These are phyloP conservation scores for Mustela nigripes DNA, from an alignment of 2,113 vertebrate genomes.

Conservation along the genomic window DNA sequence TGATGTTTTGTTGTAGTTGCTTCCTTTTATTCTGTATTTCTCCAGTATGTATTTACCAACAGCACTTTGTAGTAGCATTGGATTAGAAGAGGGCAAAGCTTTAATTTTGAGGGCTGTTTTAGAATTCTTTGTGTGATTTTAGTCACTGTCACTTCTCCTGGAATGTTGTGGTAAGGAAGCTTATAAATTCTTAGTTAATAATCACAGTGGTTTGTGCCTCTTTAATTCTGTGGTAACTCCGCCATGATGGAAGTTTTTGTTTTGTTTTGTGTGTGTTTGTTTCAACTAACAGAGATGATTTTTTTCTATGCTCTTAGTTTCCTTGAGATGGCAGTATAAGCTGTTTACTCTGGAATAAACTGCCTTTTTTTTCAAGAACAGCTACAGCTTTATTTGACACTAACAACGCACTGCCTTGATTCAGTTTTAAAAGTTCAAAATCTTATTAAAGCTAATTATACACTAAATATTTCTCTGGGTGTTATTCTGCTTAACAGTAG, in stretches of 20 bases:
- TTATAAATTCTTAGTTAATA: background rate
- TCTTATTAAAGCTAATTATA: slow-evolving; percentile 7
- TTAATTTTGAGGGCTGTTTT: slow-evolving; percentile 41
- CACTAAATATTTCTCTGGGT: background rate
- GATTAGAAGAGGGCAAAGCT: background rate
- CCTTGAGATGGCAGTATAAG: slow-evolving; percentile 70
- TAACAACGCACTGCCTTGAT: background rate
- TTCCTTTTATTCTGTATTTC: background rate
- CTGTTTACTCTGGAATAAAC: slow-evolving; percentile 53
- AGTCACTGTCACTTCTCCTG: background rate
- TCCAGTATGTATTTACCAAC: slow-evolving; percentile 34
- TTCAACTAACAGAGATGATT: background rate
- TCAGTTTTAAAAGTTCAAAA: slow-evolving; percentile 24
- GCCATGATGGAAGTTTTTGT: background rate
- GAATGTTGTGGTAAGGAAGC: background rate
- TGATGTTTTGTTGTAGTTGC: background rate
- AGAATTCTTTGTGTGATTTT: slow-evolving; percentile 39
- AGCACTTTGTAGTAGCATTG: slow-evolving; percentile 37
- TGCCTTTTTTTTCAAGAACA: background rate
- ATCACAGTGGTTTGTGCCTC: background rate
- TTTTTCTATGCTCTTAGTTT: slow-evolving; percentile 63
- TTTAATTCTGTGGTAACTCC: slow-evolving; percentile 27
- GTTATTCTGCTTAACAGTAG: background rate
- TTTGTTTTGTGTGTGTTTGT: background rate
- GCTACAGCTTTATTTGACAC: background rate